Conservation (phyloP, 2,797 vertebrate species). For the Oreochromis grahami region DNA sequence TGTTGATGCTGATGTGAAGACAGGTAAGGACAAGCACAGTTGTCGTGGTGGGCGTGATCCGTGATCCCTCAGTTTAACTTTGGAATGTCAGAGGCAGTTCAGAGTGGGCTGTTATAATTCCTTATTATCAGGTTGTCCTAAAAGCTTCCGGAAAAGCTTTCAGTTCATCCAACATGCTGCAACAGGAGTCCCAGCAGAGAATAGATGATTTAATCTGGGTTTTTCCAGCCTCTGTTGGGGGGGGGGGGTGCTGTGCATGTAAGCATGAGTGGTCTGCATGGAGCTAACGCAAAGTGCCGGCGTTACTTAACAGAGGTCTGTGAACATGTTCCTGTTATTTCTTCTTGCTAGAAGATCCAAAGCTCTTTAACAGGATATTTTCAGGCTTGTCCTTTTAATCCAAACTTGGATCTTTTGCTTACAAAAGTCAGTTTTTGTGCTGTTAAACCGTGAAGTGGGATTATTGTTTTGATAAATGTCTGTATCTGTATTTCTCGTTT, state of each 20-base stretch:
- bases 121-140: not conserved
- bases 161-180: not conserved
- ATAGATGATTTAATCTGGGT: not conserved
- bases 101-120: not conserved
- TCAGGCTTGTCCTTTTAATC: not conserved
- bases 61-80: not conserved
- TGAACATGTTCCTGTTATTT: not conserved
- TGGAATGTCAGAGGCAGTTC: not conserved
- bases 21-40: not conserved
- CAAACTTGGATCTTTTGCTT: not conserved
- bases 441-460: not conserved
- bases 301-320: not conserved
- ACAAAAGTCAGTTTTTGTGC: not conserved
- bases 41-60: not conserved
- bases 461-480: fast-evolving
- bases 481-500: not conserved
- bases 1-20: not conserved
- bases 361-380: not conserved
- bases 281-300: not conserved
- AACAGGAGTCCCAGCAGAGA: not conserved
- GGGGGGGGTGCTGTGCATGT: not conserved
- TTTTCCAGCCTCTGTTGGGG: not conserved
- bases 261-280: not conserved
- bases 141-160: not conserved
- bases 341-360: not conserved